These are phyloP conservation scores for Aplodontia rufa DNA, from an alignment of 2,113 vertebrate genomes.

Conservation along the genomic window DNA sequence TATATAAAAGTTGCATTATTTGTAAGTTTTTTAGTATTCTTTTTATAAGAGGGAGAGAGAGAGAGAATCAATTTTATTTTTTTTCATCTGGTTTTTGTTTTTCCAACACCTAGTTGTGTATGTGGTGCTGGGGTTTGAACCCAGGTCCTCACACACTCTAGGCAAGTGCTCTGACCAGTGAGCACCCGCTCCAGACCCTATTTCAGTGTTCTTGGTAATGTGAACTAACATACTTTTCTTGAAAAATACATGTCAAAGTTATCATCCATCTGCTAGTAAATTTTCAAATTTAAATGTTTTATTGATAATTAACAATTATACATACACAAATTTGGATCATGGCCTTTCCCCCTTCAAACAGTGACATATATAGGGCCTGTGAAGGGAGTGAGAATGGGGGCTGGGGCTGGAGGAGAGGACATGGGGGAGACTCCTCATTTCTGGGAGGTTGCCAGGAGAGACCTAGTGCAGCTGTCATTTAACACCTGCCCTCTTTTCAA, in stretches of 20 bases:
- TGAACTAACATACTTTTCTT: background rate
- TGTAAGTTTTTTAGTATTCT: background rate
- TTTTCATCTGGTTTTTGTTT: too few species aligned
- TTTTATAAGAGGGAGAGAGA: too few species aligned
- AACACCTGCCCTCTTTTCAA: conserved; percentile 76
- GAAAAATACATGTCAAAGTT: background rate
- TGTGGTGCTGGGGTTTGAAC: too few species aligned
- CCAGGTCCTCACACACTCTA: too few species aligned
- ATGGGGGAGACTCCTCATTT: background rate
- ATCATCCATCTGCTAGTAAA: background rate
- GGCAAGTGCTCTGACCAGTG: too few species aligned
- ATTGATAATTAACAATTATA: background rate
- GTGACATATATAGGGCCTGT: background rate
- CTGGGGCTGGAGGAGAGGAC: background rate
- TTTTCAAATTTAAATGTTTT: background rate
- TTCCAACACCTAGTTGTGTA: too few species aligned
- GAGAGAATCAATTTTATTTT: too few species aligned
- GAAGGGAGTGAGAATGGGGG: conserved; percentile 36
- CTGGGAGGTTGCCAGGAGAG: conserved; percentile 58
- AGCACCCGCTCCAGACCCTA: too few species aligned
- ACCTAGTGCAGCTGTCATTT: conserved; percentile 70
- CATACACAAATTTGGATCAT: background rate
- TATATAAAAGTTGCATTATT: background rate
- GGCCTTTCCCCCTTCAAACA: background rate
- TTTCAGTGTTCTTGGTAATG: background rate